Conservation (phyloP, 2,113 vertebrate genomes). For the Osmerus mordax region DNA sequence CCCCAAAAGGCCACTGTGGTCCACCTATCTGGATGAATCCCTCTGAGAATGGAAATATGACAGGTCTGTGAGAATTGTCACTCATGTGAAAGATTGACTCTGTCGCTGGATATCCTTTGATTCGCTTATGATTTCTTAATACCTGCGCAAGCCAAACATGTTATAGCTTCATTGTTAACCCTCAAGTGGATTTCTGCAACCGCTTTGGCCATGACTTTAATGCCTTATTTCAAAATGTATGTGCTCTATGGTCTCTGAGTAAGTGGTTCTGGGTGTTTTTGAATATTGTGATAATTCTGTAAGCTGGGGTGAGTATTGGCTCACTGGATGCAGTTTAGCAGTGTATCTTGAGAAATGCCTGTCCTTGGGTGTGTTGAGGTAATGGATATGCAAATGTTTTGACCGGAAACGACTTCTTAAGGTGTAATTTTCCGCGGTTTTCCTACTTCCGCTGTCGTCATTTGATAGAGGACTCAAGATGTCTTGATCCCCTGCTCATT, state of each 20-base stretch:
- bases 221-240: slow-evolving; percentile 59
- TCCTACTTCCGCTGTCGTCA: too few species aligned
- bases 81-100: slow-evolving; percentile 43
- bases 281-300: slow-evolving; percentile 8
- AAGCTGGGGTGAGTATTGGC: not conserved
- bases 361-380: not conserved
- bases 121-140: slow-evolving; percentile 28
- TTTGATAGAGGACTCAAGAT: too few species aligned
- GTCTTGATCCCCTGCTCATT: too few species aligned
- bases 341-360: slow-evolving; percentile 1
- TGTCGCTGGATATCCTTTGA: slow-evolving; percentile 34
- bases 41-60: slow-evolving; percentile 64
- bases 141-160: slow-evolving; percentile 11
- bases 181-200: slow-evolving; percentile 47
- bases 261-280: slow-evolving; percentile 38
- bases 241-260: slow-evolving; percentile 52
- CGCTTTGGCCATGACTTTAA: slow-evolving; percentile 48
- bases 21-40: slow-evolving; percentile 57
- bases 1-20: slow-evolving; percentile 41
- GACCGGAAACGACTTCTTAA: too few species aligned
- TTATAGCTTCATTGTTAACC: slow-evolving; percentile 37
- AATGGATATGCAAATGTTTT: too few species aligned
- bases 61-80: slow-evolving; percentile 56
- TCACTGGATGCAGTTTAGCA: not conserved
- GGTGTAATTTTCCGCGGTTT: too few species aligned